Percentiles rank a stretch among this genome's conserved stretches.
These are phyloP conservation scores for Heliconius hermathena DNA, from an alignment of 1,140 invertebrate species.

Conservation along the genomic window DNA sequence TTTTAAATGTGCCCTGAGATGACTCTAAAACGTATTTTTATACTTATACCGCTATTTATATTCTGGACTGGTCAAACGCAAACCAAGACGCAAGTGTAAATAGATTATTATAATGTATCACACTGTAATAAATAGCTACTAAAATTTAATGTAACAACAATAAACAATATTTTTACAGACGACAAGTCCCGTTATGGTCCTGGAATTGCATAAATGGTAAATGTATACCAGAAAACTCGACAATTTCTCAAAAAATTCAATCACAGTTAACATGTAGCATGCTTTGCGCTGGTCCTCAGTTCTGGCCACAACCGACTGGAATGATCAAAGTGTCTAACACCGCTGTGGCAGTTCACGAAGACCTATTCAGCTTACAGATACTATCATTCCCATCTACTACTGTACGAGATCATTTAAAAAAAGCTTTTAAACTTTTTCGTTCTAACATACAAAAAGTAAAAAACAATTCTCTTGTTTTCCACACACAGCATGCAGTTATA, in stretches of 20 bases:
- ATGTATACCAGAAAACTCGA: slow-evolving; percentile 59
- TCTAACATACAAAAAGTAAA: slow-evolving; percentile 47
- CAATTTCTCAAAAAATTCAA: slow-evolving; percentile 47
- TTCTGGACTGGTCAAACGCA: background rate
- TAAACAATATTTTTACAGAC: slow-evolving; percentile 1
- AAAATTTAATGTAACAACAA: background rate
- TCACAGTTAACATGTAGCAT: slow-evolving; percentile 82
- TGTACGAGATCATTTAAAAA: slow-evolving; percentile 47
- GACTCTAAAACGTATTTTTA: background rate
- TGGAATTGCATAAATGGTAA: slow-evolving; percentile 68
- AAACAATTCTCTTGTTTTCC: slow-evolving; percentile 40
- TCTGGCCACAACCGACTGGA: slow-evolving; percentile 82
- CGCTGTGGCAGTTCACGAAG: slow-evolving; percentile 69
- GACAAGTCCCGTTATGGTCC: slow-evolving; percentile 58
- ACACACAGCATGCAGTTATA: slow-evolving; percentile 56
- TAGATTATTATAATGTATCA: background rate
- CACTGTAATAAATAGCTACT: background rate
- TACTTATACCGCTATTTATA: background rate
- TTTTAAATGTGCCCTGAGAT: background rate
- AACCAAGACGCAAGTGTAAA: background rate
- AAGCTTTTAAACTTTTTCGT: slow-evolving; percentile 53
- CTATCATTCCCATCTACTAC: slow-evolving; percentile 40
- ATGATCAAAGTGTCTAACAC: slow-evolving; percentile 74
- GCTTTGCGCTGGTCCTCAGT: slow-evolving; percentile 78
- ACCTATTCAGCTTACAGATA: slow-evolving; percentile 52